Base-by-base conservation (phyloP, 2,888 invertebrate species). In the Thelaira solivaga region DNA sequence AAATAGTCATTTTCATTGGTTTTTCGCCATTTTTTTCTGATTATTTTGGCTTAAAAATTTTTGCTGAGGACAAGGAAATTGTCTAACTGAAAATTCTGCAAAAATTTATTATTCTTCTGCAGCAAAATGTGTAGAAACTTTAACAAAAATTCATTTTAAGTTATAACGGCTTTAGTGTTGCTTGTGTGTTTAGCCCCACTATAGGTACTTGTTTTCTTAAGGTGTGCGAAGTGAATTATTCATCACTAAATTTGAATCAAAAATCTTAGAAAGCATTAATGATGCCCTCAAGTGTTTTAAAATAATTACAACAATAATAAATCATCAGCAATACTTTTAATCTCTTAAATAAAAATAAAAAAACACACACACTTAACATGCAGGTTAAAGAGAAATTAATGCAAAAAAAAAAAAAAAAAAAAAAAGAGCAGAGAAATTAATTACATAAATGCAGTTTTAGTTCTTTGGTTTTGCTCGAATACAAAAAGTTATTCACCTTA, bases 401-500 rank as follows among this genome's bases (percentile, higher is more conserved):
- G n/a, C 4, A 2, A 34, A n/a, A n/a, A 4, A n/a, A 2, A 39
- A 39, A 39, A 13, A 39, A 13, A 13, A 39, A 16, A 13, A 3
- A 1, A 2, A 13, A n/a, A 6, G 4, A 39, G 0, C 7, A 4
- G 13, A 0, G n/a, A n/a, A n/a, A n/a, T n/a, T n/a, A n/a, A n/a
- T n/a, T n/a, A 13, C 13, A 6, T 39, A 13, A 13, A 1, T 39
- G 36, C 4, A 1, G 1, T 16, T 39, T 11, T 22, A 10, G 22
- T 55, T 55, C 36, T 5, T 47, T 55, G 34, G 13, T 20, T 43
- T 24, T 13, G 5, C 29, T 18, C 24, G 36, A 45, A 55, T 24
- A 59, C 39, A 57, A 69, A 57, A 59, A 68, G 64, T 77, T 78
- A 74, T 76, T 76, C 74, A 78, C 78, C 78, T 76, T 76, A 71